A percentile compares a stretch with the other conserved stretches of the same genome.
phyloP scores from a whole-genome alignment of 2,797 vertebrate genomes.

The Ciconia nigra region DNA sequence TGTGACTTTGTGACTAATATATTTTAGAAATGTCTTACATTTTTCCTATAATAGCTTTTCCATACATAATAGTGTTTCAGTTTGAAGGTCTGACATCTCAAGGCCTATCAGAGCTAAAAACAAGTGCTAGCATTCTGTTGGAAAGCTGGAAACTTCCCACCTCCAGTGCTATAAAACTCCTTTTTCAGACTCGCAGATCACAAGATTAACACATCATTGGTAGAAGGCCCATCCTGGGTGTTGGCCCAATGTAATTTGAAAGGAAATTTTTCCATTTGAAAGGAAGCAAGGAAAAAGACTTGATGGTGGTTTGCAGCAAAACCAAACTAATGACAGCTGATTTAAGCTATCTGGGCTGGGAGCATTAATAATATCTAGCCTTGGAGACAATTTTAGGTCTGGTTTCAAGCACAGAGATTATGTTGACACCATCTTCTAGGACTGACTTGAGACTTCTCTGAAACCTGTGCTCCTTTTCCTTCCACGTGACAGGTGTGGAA shows the following conservation, averaged over 20 bases:
- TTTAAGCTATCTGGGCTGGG: not conserved
- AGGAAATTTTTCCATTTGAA: not conserved
- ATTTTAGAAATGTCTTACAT: slow-evolving; percentile 30
- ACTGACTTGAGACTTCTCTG: not conserved
- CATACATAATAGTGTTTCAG: slow-evolving; percentile 12
- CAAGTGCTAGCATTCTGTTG: not conserved
- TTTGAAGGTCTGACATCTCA: slow-evolving; percentile 14
- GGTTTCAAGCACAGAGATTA: not conserved
- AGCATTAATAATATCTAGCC: not conserved
- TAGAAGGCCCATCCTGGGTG: not conserved
- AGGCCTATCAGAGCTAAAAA: slow-evolving; percentile 33
- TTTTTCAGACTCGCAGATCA: slow-evolving; percentile 5
- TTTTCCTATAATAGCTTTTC: slow-evolving; percentile 61
- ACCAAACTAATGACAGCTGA: not conserved
- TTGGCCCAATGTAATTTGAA: not conserved
- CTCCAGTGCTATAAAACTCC: not conserved
- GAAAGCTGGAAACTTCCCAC: slow-evolving; percentile 26
- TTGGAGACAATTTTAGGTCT: not conserved
- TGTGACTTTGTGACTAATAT: slow-evolving; percentile 46
- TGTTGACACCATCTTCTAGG: not conserved
- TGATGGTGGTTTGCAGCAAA: not conserved
- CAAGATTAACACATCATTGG: not conserved
- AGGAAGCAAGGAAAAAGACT: not conserved
- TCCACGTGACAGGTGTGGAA: not conserved
- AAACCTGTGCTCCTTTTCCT: not conserved